These are phyloP conservation scores for Enteromius treurensis DNA, from an alignment of 2,797 vertebrate genomes.

Conservation along the genomic window DNA sequence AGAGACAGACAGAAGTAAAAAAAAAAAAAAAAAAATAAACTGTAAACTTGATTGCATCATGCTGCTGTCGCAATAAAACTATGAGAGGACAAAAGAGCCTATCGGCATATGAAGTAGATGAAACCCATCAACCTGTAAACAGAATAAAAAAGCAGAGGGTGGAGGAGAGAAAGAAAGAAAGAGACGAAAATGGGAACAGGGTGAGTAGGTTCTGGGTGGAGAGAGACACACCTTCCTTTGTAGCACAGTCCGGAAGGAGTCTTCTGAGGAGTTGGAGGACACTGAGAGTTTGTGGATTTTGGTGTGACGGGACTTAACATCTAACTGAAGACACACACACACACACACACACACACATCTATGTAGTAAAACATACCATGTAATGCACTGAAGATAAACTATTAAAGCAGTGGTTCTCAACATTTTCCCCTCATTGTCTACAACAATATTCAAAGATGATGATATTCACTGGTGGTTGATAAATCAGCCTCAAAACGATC, in stretches of 20 bases:
- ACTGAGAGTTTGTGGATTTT: conserved; percentile 88
- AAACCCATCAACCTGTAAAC: conserved; percentile 29
- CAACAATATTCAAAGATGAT: background rate
- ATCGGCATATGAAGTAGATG: background rate
- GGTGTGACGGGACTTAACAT: conserved; percentile 79
- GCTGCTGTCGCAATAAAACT: background rate
- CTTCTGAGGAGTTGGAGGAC: conserved; percentile 86
- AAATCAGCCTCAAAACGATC: background rate
- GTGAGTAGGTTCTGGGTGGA: conserved; percentile 19
- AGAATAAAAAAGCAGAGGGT: conserved; percentile 1
- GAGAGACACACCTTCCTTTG: conserved; percentile 81
- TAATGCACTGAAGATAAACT: conserved; percentile 17
- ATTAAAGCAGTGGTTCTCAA: conserved; percentile 29
- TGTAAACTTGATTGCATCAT: background rate
- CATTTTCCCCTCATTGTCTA: background rate
- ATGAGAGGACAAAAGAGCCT: conserved; percentile 6
- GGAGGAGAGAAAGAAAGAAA: background rate
- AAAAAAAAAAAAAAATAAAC: background rate
- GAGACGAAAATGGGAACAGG: background rate
- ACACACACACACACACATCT: conserved; percentile 52
- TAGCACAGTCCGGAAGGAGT: conserved; percentile 86
- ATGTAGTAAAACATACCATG: conserved; percentile 18
- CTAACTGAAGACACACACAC: conserved; percentile 70
- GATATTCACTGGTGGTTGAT: background rate
- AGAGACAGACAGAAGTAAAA: conserved; percentile 31